Evolutionary conservation across 2,113 vertebrate genomes (phyloP).

Genomic region (Heterotis niloticus): DNA sequence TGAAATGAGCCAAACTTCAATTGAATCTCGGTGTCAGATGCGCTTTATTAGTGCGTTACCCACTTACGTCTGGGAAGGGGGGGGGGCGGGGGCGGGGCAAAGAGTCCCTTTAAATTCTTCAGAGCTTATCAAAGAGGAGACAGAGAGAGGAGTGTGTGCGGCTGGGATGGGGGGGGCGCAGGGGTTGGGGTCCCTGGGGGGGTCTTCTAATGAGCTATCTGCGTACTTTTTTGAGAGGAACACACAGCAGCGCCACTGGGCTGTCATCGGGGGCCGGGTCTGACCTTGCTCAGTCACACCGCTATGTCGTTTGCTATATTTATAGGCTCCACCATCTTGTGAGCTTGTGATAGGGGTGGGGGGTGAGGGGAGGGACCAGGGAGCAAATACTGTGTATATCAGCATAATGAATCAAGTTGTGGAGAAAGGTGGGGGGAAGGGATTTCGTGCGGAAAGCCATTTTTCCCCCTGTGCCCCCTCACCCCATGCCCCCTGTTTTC

Average conservation of each 20-base stretch:
- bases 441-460: constrained; percentile 40
- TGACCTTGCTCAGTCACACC: constrained; percentile 72
- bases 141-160: background rate
- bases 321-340: constrained; percentile 67
- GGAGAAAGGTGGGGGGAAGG: constrained; percentile 41
- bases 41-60: constrained; percentile 23
- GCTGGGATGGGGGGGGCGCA: constrained; percentile 27
- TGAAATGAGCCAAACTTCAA: background rate
- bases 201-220: constrained; percentile 72
- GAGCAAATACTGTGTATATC: constrained; percentile 75
- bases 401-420: constrained; percentile 75
- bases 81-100: too few species aligned
- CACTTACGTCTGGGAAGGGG: background rate
- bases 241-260: constrained; percentile 66
- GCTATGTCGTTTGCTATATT: constrained; percentile 72
- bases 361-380: constrained; percentile 61
- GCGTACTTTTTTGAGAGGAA: constrained; percentile 70
- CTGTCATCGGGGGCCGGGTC: constrained; percentile 67
- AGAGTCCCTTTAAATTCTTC: too few species aligned
- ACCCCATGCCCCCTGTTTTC: constrained; percentile 14
- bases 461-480: too few species aligned
- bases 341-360: constrained; percentile 48
- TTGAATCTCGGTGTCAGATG: constrained; percentile 20
- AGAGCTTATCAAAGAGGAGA: constrained; percentile 31
- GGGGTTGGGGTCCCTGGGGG: constrained; percentile 61